Percentiles rank a stretch among this genome's conserved stretches.
Evolutionary conservation across 2,797 vertebrate species (phyloP).

Genomic region (Sphenopsis melanotis): DNA sequence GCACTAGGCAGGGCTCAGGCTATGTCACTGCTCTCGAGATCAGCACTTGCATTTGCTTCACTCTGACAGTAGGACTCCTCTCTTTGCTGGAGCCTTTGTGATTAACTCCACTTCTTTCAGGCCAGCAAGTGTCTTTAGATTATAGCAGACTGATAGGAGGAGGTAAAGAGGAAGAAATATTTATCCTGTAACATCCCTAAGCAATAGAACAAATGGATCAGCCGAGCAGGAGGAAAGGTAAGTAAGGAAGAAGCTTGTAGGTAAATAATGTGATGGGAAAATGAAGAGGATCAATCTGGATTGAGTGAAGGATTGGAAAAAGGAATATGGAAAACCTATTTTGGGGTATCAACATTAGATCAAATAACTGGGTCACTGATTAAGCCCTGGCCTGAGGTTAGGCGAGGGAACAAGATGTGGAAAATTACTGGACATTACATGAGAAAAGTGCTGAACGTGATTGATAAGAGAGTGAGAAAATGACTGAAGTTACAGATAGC

Average conservation of each 20-base stretch:
- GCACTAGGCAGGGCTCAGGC: background rate
- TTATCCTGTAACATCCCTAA: background rate
- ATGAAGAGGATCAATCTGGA: background rate
- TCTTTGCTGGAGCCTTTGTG: background rate
- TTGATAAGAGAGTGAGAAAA: background rate
- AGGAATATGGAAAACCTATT: background rate
- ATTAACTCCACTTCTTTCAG: background rate
- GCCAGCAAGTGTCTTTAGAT: background rate
- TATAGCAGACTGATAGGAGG: background rate
- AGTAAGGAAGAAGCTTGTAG: background rate
- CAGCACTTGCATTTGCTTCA: background rate
- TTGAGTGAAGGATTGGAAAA: background rate
- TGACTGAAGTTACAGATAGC: background rate
- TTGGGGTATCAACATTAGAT: background rate
- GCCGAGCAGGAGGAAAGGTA: background rate
- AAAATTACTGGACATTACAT: background rate
- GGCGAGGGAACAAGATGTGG: background rate
- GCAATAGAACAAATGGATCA: background rate
- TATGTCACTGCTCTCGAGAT: accelerated
- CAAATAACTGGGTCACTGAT: background rate
- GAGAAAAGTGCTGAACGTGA: background rate
- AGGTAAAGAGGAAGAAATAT: background rate
- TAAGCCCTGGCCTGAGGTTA: background rate
- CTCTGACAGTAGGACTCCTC: background rate
- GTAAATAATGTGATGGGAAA: background rate